These are phyloP conservation scores for Cyprinodon tularosa DNA, from an alignment of 2,113 vertebrate species.

Conservation along the genomic window DNA sequence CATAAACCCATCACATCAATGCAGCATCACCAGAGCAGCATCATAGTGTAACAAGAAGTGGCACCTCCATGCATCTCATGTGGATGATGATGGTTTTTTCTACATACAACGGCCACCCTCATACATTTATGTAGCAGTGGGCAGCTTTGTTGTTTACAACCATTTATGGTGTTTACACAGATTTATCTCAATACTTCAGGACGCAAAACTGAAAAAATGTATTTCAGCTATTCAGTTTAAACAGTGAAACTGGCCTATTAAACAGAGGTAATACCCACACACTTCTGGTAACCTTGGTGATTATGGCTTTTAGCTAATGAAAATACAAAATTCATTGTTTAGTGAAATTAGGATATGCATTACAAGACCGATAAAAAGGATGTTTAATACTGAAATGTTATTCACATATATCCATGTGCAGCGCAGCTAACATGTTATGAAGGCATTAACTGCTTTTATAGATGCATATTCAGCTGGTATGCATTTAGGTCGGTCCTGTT, in stretches of 20 bases:
- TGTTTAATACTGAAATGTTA: not conserved
- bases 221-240: not conserved
- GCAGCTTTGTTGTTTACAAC: slow-evolving; percentile 32
- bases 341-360: not conserved
- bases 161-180: not conserved
- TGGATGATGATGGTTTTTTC: slow-evolving; percentile 30
- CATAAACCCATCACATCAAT: slow-evolving; percentile 32
- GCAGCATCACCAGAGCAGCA: slow-evolving; percentile 61
- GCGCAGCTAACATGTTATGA: too few relatives aligned
- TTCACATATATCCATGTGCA: not conserved
- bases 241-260: not conserved
- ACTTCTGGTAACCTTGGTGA: not conserved
- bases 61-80: slow-evolving; percentile 29
- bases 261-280: not conserved
- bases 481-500: too few relatives aligned
- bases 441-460: too few relatives aligned
- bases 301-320: not conserved
- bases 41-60: slow-evolving; percentile 56
- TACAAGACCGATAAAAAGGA: not conserved
- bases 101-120: slow-evolving; percentile 38
- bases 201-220: not conserved
- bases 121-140: slow-evolving; percentile 30
- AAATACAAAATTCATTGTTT: not conserved
- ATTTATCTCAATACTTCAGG: not conserved
- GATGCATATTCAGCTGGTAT: too few relatives aligned